Percentiles rank a stretch among this genome's conserved stretches.
phyloP scores from a whole-genome alignment of 2,888 invertebrate genomes.

The Pantelozetes paolii region DNA sequence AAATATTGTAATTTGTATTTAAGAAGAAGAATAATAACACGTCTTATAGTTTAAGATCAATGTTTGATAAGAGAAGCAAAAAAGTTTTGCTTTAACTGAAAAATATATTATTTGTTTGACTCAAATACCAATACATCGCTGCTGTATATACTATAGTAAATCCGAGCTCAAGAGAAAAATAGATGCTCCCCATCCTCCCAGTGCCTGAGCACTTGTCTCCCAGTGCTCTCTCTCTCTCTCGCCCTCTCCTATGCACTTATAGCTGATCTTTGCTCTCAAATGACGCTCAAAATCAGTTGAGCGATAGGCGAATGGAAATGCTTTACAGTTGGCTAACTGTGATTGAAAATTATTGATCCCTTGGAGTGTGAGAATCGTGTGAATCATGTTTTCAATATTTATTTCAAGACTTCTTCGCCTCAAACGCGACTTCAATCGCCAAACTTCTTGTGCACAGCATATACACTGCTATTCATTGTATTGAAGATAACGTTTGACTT shows the following conservation, averaged over 20 bases:
- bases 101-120: conserved; percentile 1
- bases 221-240: background rate
- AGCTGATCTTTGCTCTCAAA: background rate
- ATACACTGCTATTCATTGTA: background rate
- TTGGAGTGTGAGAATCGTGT: background rate
- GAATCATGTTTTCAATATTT: conserved; percentile 1
- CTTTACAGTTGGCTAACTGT: background rate
- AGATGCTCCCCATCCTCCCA: no score
- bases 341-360: conserved; percentile 16
- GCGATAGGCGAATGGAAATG: background rate
- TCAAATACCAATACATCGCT: background rate
- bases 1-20: background rate
- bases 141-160: no score
- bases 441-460: background rate
- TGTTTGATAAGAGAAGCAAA: background rate
- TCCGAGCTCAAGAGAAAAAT: no score
- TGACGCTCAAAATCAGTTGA: conserved; percentile 1
- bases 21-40: background rate
- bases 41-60: background rate
- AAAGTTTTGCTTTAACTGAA: background rate
- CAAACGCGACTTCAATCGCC: background rate
- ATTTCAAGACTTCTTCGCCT: background rate
- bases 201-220: background rate
- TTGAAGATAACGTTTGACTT: no score
- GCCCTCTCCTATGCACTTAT: background rate